These are phyloP conservation scores for Phoeniculus purpureus DNA, from an alignment of 2,797 vertebrate species.

Conservation along the genomic window DNA sequence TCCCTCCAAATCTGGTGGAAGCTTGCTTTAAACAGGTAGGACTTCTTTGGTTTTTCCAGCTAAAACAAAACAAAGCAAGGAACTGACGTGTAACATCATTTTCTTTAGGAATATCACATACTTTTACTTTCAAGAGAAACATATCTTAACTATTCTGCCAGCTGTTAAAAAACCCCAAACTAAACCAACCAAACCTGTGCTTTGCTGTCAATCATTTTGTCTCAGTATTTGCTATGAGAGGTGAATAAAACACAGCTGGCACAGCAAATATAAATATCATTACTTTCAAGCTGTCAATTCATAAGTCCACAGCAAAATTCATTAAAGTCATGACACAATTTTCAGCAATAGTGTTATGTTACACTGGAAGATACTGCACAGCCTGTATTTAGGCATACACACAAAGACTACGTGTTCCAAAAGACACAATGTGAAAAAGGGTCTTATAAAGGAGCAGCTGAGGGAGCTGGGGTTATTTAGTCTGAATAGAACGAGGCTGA, in stretches of 20 bases:
- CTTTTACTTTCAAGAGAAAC: background rate
- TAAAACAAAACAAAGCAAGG: background rate
- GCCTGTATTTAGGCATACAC: background rate
- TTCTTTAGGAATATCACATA: background rate
- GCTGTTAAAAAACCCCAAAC: fast-evolving
- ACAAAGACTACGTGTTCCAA: background rate
- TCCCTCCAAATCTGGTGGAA: conserved; percentile 97
- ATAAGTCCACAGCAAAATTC: background rate
- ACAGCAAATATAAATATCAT: background rate
- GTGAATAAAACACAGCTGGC: background rate
- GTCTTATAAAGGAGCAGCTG: too few relatives aligned
- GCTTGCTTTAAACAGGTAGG: conserved; percentile 98
- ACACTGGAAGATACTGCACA: background rate
- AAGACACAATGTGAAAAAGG: too few relatives aligned
- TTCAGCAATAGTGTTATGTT: background rate
- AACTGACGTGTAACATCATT: background rate
- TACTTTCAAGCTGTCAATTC: background rate
- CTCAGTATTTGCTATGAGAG: background rate
- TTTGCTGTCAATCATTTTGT: background rate
- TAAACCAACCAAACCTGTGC: background rate
- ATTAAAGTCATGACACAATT: background rate
- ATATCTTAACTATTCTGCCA: background rate
- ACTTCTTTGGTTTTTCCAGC: background rate
- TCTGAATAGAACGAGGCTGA: too few relatives aligned
- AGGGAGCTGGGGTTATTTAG: too few relatives aligned